Evolutionary conservation across 2,113 vertebrate species (phyloP).

Genomic region (Chaetura pelagica): DNA sequence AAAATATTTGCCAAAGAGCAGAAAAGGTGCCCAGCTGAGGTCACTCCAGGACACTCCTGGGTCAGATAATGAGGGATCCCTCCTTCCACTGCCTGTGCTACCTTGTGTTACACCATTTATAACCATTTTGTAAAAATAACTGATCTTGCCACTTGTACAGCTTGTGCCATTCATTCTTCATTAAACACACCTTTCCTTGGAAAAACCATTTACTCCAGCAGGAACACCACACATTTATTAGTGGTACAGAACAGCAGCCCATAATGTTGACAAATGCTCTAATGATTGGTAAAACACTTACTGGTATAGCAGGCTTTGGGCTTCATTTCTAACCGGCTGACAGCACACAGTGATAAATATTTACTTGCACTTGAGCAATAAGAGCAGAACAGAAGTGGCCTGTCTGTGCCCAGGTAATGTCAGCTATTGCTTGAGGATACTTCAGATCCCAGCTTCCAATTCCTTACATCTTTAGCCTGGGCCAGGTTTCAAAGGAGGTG

Average conservation of each 20-base stretch:
- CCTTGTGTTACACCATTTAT: background rate
- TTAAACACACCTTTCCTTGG: constrained; percentile 51
- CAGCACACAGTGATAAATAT: constrained; percentile 1
- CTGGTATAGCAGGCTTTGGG: constrained; percentile 2
- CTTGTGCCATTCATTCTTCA: background rate
- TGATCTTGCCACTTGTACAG: background rate
- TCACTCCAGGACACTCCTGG: fast-evolving
- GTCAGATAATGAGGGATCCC: fast-evolving
- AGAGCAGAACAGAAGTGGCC: background rate
- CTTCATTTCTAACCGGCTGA: constrained; percentile 39
- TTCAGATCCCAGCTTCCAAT: background rate
- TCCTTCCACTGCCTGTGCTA: fast-evolving
- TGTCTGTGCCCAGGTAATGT: background rate
- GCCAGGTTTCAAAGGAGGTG: background rate
- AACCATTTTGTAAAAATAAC: background rate
- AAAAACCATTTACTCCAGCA: constrained; percentile 28
- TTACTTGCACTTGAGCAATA: constrained; percentile 15
- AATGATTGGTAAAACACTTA: constrained; percentile 60
- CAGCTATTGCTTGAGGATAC: background rate
- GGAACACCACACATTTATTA: background rate
- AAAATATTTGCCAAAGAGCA: background rate
- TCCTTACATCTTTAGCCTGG: background rate
- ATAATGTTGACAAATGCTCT: constrained; percentile 60
- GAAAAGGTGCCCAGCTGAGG: background rate
- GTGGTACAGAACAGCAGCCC: constrained; percentile 27